Evolutionary conservation across 2,888 invertebrate genomes (phyloP), one percentile per base, ranked within the genome.

Genomic region (Polymixis flavicincta): DNA sequence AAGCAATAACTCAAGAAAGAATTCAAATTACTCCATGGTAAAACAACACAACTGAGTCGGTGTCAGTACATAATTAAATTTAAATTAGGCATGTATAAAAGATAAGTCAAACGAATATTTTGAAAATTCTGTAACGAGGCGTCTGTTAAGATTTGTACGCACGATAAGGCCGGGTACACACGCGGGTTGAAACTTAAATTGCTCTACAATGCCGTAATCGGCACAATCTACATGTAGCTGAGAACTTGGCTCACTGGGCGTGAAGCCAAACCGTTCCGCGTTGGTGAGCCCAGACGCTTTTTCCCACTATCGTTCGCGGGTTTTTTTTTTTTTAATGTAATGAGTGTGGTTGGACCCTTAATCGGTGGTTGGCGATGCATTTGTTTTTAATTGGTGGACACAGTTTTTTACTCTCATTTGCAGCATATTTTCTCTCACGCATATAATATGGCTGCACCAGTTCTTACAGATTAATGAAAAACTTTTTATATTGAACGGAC

Each of bases 201-300:
- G 90, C 92, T 90, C 90, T 89, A 92, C 91, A 91, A 91, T 92
- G 83, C 88, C 86, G 93, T 94, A 95, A 95, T 95, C 95, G 90
- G 87, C 80, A 78, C 91, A 90, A 95, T 95, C 95, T 95, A 92
- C 92, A 91, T 89, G 86, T 80, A 84, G 85, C 89, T 90, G 92
- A 92, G 93, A 92, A 91, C 92, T 91, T 90, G 90, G 90, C 86
- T 92, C 93, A 93, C 91, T 89, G 89, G 92, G 94, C 95, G 93
- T 95, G 94, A 95, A 95, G 92, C 92, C 91, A 91, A 90, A 89
- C 89, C 91, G 95, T 96, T 94, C 93, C 95, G 94, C 95, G 91
- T 94, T 91, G 92, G 89, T 94, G 91, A 90, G 82, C 90, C 81
- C 92, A 91, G 90, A 91, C 90, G 89, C 91, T 92, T 94, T 94